Evolutionary conservation across 2,113 vertebrate species (phyloP).

Genomic region (Cyprinus carpio): DNA sequence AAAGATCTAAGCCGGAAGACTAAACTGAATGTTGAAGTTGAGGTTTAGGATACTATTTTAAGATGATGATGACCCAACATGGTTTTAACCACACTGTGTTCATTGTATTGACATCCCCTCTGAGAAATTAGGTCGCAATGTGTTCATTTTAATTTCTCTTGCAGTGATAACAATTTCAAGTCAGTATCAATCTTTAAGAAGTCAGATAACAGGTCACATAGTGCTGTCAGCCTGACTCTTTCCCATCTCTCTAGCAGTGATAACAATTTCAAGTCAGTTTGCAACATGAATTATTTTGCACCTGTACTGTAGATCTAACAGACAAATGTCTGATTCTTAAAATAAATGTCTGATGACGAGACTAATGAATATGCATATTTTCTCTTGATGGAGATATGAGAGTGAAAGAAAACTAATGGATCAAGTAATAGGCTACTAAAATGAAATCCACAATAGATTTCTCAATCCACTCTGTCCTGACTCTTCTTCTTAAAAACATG

Average conservation of each 20-base stretch:
- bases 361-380: too few species aligned
- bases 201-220: neutral
- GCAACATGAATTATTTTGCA: too few species aligned
- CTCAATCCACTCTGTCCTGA: too few species aligned
- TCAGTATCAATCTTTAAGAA: slow-evolving; percentile 33
- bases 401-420: neutral
- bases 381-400: neutral
- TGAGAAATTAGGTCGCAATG: slow-evolving; percentile 34
- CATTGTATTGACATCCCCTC: slow-evolving; percentile 18
- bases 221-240: neutral
- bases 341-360: neutral
- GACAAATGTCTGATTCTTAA: neutral
- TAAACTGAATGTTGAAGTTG: neutral
- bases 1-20: neutral
- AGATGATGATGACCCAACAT: slow-evolving; percentile 32
- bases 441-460: too few species aligned
- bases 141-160: slow-evolving; percentile 45
- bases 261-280: too few species aligned
- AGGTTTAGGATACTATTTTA: neutral
- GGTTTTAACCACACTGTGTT: slow-evolving; percentile 20
- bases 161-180: slow-evolving; percentile 37
- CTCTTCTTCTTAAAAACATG: neutral
- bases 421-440: too few species aligned
- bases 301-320: neutral
- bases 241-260: neutral